Evolutionary conservation across 2,797 vertebrate genomes (phyloP).

Genomic region (Orestias chungarensis): DNA sequence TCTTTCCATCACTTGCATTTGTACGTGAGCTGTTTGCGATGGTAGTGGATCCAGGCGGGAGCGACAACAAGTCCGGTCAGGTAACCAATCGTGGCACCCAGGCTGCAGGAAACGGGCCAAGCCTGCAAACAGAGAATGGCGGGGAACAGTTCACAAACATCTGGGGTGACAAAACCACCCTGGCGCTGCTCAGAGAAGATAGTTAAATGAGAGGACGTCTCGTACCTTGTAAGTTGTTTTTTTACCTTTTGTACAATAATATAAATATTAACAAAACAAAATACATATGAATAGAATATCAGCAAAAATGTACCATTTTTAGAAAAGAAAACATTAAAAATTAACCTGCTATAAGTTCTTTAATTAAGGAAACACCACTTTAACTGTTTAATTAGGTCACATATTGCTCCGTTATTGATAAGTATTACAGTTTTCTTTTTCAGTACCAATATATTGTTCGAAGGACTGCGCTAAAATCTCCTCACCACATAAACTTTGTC

Average conservation of each 20-base stretch:
- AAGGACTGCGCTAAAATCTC: background rate
- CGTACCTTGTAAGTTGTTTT: background rate
- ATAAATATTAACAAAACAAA: background rate
- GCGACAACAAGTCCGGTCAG: conserved; percentile 87
- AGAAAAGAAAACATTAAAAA: background rate
- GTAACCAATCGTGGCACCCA: conserved; percentile 90
- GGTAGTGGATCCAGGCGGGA: conserved; percentile 94
- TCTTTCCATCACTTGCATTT: conserved; percentile 89
- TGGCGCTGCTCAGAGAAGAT: background rate
- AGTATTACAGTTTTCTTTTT: background rate
- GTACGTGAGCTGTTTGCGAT: conserved; percentile 94
- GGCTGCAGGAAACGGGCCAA: conserved; percentile 96
- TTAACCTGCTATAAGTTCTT: background rate
- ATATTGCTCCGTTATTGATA: background rate
- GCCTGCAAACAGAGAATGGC: conserved; percentile 77
- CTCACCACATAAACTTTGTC: background rate
- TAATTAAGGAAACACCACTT: background rate
- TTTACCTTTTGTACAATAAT: background rate
- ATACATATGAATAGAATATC: background rate
- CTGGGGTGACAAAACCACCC: background rate
- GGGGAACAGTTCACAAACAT: background rate
- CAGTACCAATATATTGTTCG: background rate
- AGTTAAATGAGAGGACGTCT: background rate
- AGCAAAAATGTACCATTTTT: background rate
- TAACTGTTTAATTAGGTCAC: background rate